These are phyloP conservation scores for Albula goreensis DNA, from an alignment of 2,113 vertebrate genomes.

Conservation along the genomic window DNA sequence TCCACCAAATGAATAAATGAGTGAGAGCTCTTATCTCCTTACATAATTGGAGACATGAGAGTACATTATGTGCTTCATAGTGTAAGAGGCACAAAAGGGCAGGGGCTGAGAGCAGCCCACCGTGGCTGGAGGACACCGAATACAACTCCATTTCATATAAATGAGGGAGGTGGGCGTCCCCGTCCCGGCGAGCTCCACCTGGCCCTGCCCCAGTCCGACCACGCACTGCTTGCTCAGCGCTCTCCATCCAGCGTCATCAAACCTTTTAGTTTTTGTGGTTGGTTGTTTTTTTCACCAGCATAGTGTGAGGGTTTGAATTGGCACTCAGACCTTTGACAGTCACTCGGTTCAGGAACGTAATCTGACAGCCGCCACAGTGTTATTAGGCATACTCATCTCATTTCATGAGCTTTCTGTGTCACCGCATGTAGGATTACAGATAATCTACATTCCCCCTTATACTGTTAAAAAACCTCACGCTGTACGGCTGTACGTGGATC, in stretches of 20 bases:
- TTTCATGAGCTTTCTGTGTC: neutral
- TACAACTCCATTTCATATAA: too few relatives aligned
- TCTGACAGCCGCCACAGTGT: neutral
- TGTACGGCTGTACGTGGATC: neutral
- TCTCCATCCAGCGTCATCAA: neutral
- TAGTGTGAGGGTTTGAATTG: neutral
- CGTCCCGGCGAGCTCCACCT: neutral
- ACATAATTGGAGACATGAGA: slow-evolving; percentile 29
- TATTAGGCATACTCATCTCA: neutral
- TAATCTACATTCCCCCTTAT: neutral
- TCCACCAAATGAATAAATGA: slow-evolving; percentile 16
- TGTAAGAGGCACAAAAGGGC: slow-evolving; percentile 18
- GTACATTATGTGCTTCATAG: slow-evolving; percentile 24
- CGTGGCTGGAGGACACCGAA: neutral
- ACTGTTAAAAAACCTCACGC: neutral
- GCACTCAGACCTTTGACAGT: neutral
- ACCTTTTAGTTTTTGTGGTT: neutral
- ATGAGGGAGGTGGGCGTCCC: neutral
- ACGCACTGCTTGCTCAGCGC: neutral
- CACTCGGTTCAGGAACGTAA: neutral
- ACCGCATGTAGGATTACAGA: slow-evolving; percentile 9
- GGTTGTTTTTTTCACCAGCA: neutral
- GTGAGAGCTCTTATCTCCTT: slow-evolving; percentile 23
- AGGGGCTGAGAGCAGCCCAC: neutral
- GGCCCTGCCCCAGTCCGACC: neutral